phyloP scores from a whole-genome alignment of 1,140 invertebrate genomes.

The Propsilocerus akamusi region DNA sequence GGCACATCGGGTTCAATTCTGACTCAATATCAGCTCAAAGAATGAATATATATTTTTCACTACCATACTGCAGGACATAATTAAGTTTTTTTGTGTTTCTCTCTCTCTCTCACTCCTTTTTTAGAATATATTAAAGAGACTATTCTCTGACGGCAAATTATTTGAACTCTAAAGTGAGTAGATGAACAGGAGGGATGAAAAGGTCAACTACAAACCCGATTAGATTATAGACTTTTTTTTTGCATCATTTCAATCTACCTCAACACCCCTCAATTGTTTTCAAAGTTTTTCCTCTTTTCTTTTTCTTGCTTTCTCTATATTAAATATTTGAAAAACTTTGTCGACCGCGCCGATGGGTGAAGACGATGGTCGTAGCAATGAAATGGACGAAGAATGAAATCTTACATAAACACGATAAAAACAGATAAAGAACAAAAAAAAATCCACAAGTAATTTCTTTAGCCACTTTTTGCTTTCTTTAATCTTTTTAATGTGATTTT shows the following conservation, averaged over 20 bases:
- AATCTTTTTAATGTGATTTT: constrained; percentile 3
- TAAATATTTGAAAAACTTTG: constrained; percentile 1
- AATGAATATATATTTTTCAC: too few relatives aligned
- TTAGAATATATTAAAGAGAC: not conserved
- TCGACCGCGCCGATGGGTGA: not conserved
- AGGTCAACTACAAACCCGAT: constrained; percentile 2
- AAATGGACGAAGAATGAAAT: not conserved
- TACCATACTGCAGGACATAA: constrained; percentile 1
- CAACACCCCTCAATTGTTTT: too few relatives aligned
- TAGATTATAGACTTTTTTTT: not conserved
- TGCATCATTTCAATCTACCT: too few relatives aligned
- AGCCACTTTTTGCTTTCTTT: constrained; percentile 3
- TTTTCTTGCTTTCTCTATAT: not conserved
- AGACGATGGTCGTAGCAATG: not conserved
- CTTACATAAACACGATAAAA: not conserved
- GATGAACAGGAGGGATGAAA: not conserved
- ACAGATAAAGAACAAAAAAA: not conserved
- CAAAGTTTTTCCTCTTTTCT: not conserved
- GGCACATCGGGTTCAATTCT: too few relatives aligned
- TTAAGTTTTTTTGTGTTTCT: not conserved
- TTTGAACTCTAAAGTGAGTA: too few relatives aligned
- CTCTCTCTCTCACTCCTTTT: not conserved
- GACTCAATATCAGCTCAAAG: too few relatives aligned
- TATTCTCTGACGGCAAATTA: constrained; percentile 1
- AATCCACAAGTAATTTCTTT: constrained; percentile 1